Evolutionary conservation across 2,888 invertebrate genomes (phyloP), one percentile per base, ranked within the genome.

Genomic region (Heliconius ismenius): DNA sequence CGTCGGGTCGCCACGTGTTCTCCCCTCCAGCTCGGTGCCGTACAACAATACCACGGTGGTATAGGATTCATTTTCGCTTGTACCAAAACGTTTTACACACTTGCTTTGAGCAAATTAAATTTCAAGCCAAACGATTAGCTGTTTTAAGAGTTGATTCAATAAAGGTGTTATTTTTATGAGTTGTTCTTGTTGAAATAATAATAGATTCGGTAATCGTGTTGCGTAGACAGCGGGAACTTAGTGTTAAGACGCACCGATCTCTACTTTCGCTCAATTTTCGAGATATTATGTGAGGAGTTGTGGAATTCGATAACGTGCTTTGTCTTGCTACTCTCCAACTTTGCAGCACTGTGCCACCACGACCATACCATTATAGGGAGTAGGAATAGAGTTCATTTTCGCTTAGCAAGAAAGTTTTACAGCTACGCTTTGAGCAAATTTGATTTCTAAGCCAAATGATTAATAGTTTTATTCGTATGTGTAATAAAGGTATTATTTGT

Each of bases 1-100:
- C 85, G 88, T 86, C 83, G 89, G 89, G 88, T 87, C 89, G 91
- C 84, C 85, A 91, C 92, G 92, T 91, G 92, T 86, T 82, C 86
- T 81, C 86, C 87, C 86, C 86, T 70, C 85, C 81, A 79, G 11
- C 24, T 9, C 28, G 13, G 63, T 15, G n/a, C 77, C 78, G 81
- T 79, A 82, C 75, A 81, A 80, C 86, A 83, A 60, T 88, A 79
- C 62, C 21, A 28, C 75, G 32, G 78, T 28, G 80, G 49, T 64
- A 79, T 86, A 90, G 81, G 83, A 88, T 84, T 79, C 82, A 84
- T 81, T 87, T 88, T 87, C 83, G 84, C 68, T 36, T 39, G 15
- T 13, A 74, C n/a, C 24, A 49, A 58, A 10, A 62, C 43, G 15
- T 80, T 80, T 82, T 82, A 85, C 85, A 88, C 87, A 90, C 89